Conservation (phyloP, 2,113 vertebrate species). For the Albula goreensis region DNA sequence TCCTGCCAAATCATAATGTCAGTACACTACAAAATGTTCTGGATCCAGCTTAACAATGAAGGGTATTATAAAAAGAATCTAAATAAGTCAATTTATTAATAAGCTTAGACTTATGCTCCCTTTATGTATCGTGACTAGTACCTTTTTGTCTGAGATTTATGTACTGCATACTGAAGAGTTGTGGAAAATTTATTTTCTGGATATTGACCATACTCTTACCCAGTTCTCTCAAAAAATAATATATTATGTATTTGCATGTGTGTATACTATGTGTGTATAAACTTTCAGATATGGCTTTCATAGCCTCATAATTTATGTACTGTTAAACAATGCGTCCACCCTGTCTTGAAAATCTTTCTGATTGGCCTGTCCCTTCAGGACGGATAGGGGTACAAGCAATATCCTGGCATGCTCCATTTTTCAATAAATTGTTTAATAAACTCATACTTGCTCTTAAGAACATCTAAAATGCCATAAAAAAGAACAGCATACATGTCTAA, state of each 20-base stretch:
- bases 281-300: background rate
- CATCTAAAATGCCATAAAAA: background rate
- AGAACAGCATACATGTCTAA: background rate
- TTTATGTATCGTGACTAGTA: slow-evolving; percentile 56
- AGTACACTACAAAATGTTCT: slow-evolving; percentile 41
- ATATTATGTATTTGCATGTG: background rate
- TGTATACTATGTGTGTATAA: background rate
- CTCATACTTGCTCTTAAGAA: background rate
- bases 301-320: background rate
- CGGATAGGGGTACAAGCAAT: background rate
- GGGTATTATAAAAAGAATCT: slow-evolving; percentile 40
- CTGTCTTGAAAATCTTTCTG: background rate
- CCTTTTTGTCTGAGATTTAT: slow-evolving; percentile 55
- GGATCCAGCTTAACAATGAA: slow-evolving; percentile 50
- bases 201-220: background rate
- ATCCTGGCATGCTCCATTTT: background rate
- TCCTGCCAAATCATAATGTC: slow-evolving; percentile 57
- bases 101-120: slow-evolving; percentile 49
- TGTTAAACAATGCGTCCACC: background rate
- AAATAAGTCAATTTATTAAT: slow-evolving; percentile 62
- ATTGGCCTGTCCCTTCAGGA: background rate
- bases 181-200: slow-evolving; percentile 54
- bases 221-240: slow-evolving; percentile 10
- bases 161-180: slow-evolving; percentile 62
- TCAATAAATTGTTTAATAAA: background rate